These are phyloP conservation scores for Brachionus paranguensis DNA, from an alignment of 1,140 invertebrate species.

Conservation along the genomic window DNA sequence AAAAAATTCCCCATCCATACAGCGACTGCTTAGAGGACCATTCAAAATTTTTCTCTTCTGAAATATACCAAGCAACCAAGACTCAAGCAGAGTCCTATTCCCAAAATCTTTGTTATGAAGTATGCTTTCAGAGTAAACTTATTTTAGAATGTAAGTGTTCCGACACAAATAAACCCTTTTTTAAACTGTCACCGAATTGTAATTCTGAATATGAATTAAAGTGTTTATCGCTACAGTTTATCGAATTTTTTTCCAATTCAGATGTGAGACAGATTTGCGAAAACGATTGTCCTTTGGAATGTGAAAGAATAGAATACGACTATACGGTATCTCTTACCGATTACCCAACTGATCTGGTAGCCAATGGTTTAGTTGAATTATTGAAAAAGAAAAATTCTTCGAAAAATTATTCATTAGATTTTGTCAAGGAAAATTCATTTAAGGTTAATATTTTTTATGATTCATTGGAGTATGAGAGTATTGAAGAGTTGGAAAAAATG, in stretches of 20 bases:
- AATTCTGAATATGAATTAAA: background rate
- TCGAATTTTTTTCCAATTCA: background rate
- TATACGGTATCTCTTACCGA: background rate
- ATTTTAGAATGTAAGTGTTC: background rate
- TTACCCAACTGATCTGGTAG: background rate
- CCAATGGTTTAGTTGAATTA: background rate
- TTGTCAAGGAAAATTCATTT: background rate
- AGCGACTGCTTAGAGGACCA: background rate
- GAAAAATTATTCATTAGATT: background rate
- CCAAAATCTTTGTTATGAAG: background rate
- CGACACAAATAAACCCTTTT: background rate
- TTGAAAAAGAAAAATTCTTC: background rate
- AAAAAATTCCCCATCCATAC: background rate
- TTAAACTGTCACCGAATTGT: background rate
- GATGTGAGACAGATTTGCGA: background rate
- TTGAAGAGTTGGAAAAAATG: background rate
- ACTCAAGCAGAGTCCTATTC: background rate
- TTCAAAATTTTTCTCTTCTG: background rate
- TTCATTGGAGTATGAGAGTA: background rate
- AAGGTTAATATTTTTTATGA: background rate
- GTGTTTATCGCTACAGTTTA: background rate
- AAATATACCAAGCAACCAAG: background rate
- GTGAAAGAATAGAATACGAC: background rate
- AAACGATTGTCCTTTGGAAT: conserved; percentile 4
- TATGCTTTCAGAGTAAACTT: background rate